Base-by-base conservation (phyloP, 2,888 invertebrate genomes). In the Conus canariensis region DNA sequence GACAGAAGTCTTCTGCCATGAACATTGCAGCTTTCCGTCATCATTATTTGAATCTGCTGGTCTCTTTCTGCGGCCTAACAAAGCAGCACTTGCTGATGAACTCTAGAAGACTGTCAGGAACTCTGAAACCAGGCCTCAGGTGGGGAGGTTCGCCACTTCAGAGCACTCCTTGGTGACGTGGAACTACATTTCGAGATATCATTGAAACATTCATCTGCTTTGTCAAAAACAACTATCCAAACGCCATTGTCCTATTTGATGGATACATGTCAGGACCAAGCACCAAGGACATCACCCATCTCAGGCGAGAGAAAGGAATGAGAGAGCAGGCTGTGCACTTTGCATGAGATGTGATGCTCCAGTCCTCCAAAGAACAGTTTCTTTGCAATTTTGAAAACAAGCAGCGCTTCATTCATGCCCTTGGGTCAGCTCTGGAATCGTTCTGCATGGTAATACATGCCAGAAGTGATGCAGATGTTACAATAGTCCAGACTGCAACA, bases 251-350 rank as follows among this genome's bases (percentile, higher is more conserved):
- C 89, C 93, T 93, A 14, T 89, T 93, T 93, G 16, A 93, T 92
- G 93, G 94, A 9, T 94, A 94, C 89, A 85, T 45, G 16, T 30
- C 59, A 45, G 91, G 90, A 19, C 91, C 92, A 70, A 90, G 92
- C 22, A 94, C 93, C 22, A 94, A 93, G 87, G 94, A 94, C 70
- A 83, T 80, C 19, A 92, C 94, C 1, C 93, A 94, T 90, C 80
- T 85, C n/a, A 85, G 93, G 85, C 59, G 94, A 82, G 89, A 89
- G 30, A 91, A 91, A 60, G 92, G 92, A 77, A 25, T 90, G 10
- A 85, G n/a, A 19, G 88, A 91, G 58, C 80, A 90, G 77, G 19
- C 77, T 30, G n/a, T 22, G 22, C 22, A 77, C 25, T 45, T 30
- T 77, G 9, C 77, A 9, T 30, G 25, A 77, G 30, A 77, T 30